phyloP scores from a whole-genome alignment of 2,888 invertebrate species.

The Rhagonycha lutea region DNA sequence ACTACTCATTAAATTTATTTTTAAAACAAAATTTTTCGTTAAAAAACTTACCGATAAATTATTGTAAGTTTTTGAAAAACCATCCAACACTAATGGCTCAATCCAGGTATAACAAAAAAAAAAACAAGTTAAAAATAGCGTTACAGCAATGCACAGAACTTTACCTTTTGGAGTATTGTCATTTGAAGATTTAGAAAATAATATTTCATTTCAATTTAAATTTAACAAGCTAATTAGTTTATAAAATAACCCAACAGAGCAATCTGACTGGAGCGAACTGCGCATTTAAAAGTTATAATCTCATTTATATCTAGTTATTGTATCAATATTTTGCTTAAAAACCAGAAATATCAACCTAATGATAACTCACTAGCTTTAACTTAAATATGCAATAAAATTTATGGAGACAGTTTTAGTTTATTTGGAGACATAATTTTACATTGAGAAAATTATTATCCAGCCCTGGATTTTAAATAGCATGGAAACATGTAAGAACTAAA shows the following conservation, averaged over 20 bases:
- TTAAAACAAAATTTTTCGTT: not conserved
- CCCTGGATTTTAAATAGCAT: not conserved
- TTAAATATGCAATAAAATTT: not conserved
- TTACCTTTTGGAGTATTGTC: not conserved
- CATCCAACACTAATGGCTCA: not conserved
- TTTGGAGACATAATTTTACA: not conserved
- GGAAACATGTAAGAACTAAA: not conserved
- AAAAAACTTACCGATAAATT: not conserved
- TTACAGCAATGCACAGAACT: not conserved
- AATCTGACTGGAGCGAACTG: slow-evolving; percentile 1
- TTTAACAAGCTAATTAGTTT: not conserved
- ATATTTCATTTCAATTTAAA: not conserved
- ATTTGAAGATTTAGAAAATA: not conserved
- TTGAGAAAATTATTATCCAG: not conserved
- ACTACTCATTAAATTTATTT: not conserved
- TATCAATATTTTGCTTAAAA: slow-evolving; percentile 15
- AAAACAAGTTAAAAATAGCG: not conserved
- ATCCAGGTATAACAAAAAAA: not conserved
- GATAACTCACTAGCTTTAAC: not conserved
- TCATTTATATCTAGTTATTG: slow-evolving; percentile 8
- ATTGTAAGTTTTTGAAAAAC: not conserved
- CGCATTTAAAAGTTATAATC: not conserved
- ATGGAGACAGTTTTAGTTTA: not conserved
- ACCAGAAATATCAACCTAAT: not conserved
- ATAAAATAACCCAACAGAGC: not conserved